phyloP scores from a whole-genome alignment of 2,113 vertebrate species.

The Parus major region DNA sequence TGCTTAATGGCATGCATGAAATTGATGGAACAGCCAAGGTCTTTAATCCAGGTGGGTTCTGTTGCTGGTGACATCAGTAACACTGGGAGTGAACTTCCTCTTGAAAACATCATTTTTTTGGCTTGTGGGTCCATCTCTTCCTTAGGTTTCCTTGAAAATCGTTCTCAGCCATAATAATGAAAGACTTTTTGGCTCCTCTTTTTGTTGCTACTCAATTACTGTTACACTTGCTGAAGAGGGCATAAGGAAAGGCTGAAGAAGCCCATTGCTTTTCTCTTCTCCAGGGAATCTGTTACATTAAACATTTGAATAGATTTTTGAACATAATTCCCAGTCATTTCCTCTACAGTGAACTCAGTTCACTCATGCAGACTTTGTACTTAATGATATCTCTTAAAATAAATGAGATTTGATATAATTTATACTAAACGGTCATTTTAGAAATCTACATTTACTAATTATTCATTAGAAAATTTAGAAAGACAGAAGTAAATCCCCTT shows the following conservation, averaged over 20 bases:
- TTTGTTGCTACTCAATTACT: conserved; percentile 1
- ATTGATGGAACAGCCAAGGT: neutral
- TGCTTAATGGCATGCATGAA: neutral
- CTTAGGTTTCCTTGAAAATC: neutral
- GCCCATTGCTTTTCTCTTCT: conserved; percentile 36
- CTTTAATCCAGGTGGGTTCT: neutral
- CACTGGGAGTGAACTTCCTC: neutral
- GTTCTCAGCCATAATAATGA: neutral
- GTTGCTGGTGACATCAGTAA: neutral
- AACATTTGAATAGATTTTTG: conserved; percentile 63
- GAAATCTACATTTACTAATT: conserved; percentile 47
- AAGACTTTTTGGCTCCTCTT: conserved; percentile 2
- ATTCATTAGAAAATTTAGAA: conserved; percentile 39
- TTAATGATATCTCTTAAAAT: conserved; percentile 64
- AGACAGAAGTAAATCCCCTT: conserved; percentile 15
- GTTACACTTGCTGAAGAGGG: conserved; percentile 33
- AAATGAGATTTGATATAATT: conserved; percentile 60
- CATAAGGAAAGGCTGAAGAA: conserved; percentile 37
- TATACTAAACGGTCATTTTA: conserved; percentile 39
- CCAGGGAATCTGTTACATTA: conserved; percentile 54
- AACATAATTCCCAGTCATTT: conserved; percentile 56
- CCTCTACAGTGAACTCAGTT: conserved; percentile 54
- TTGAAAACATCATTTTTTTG: neutral
- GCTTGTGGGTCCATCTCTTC: neutral
- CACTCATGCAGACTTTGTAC: conserved; percentile 51